Conservation (phyloP, 2,888 invertebrate genomes). For the Himalopsyche kuldschensis region DNA sequence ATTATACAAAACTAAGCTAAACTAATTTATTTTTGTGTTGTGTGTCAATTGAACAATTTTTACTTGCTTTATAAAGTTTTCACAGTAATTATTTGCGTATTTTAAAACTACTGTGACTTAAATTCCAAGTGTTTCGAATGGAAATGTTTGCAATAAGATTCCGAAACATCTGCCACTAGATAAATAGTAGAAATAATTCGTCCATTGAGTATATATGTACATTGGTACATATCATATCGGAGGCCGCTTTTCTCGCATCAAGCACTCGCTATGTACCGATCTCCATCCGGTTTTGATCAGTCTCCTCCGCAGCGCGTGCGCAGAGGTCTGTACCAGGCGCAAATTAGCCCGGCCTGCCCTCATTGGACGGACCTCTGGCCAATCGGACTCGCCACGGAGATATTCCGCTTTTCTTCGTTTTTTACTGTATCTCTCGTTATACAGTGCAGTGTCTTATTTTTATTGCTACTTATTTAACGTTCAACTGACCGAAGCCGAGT, state of each 20-base stretch:
- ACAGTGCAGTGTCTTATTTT: background rate
- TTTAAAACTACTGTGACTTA: no score
- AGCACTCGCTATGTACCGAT: background rate
- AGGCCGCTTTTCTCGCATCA: background rate
- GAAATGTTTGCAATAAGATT: no score
- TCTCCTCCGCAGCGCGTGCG: background rate
- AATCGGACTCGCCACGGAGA: background rate
- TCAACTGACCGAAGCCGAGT: background rate
- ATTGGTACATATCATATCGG: background rate
- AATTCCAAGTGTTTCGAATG: no score
- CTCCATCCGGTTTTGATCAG: background rate
- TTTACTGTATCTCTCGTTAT: background rate
- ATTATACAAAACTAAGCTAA: no score
- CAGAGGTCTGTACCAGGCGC: background rate
- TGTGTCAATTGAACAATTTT: no score
- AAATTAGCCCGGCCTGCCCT: conserved; percentile 1
- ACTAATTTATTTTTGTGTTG: no score
- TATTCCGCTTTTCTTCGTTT: background rate
- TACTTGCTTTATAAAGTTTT: no score
- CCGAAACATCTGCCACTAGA: no score
- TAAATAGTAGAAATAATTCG: no score
- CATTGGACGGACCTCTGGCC: background rate
- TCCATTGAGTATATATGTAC: no score
- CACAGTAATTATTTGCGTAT: no score
- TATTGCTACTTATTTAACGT: background rate